phyloP scores from a whole-genome alignment of 2,113 vertebrate species.

The Ophiodon elongatus region DNA sequence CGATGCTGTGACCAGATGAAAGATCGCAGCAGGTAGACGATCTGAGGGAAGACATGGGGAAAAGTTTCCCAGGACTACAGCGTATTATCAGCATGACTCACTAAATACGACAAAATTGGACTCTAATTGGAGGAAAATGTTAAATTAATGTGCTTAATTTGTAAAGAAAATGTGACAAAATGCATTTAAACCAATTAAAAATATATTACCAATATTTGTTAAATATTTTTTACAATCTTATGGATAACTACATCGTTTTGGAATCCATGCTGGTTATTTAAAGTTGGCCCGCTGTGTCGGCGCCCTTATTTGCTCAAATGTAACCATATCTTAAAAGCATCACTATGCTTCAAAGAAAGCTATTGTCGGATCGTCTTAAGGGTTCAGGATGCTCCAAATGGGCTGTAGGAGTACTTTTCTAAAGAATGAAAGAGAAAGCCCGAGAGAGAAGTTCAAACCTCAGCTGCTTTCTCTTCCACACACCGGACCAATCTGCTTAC shows the following conservation, averaged over 20 bases:
- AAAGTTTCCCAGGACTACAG: not conserved
- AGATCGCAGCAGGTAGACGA: not conserved
- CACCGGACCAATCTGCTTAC: not conserved
- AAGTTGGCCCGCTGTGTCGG: too few species aligned
- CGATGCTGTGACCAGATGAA: not conserved
- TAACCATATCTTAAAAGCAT: not conserved
- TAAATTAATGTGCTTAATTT: not conserved
- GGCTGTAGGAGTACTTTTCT: not conserved
- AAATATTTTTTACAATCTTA: not conserved
- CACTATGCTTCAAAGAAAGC: not conserved
- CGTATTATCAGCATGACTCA: not conserved
- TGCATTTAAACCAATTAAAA: not conserved
- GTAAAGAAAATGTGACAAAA: not conserved
- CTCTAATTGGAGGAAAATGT: not conserved
- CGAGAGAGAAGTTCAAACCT: not conserved
- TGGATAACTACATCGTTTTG: not conserved
- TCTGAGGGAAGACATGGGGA: not conserved
- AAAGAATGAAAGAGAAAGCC: not conserved
- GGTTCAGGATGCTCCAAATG: not conserved
- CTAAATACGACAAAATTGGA: not conserved
- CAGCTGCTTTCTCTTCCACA: not conserved
- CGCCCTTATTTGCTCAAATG: not conserved
- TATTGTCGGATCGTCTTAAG: not conserved
- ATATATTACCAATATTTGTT: not conserved
- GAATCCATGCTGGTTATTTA: not conserved